phyloP scores from a whole-genome alignment of 2,888 invertebrate species.

The Caenorhabditis sp. region DNA sequence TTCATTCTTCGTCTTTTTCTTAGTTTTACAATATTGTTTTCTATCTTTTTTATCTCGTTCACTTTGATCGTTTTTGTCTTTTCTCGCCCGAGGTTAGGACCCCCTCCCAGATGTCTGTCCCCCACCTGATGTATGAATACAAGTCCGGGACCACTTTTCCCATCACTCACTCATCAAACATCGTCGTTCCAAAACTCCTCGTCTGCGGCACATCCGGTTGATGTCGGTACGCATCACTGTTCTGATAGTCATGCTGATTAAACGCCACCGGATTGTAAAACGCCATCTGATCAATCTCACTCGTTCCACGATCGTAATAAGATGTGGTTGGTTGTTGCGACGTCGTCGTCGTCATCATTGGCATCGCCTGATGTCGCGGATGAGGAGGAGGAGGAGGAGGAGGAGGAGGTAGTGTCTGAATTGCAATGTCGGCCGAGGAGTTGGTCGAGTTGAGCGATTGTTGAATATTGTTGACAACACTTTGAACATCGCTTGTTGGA shows the following conservation, averaged over 20 bases:
- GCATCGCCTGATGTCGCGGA: too few relatives aligned
- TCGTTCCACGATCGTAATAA: neutral
- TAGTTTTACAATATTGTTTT: too few relatives aligned
- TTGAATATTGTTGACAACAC: slow-evolving; percentile 12
- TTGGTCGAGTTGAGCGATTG: neutral
- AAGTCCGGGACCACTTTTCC: too few relatives aligned
- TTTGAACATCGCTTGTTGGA: slow-evolving; percentile 10
- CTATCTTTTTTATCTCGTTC: too few relatives aligned
- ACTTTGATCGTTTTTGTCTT: too few relatives aligned
- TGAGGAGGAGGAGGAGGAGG: too few relatives aligned
- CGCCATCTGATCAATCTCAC: neutral
- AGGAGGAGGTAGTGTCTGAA: neutral
- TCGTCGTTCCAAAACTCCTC: slow-evolving; percentile 37
- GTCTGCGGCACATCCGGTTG: slow-evolving; percentile 14
- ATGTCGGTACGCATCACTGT: neutral
- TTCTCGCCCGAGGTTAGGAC: too few relatives aligned
- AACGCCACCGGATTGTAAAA: neutral
- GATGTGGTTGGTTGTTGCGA: neutral
- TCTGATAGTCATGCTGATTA: neutral
- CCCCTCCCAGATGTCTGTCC: too few relatives aligned
- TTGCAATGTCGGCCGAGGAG: neutral
- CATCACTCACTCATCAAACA: slow-evolving; percentile 32
- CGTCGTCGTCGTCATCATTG: neutral
- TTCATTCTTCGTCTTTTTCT: too few relatives aligned
- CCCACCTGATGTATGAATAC: too few relatives aligned